Conservation (phyloP, 2,797 vertebrate species). For the Takifugu rubripes region DNA sequence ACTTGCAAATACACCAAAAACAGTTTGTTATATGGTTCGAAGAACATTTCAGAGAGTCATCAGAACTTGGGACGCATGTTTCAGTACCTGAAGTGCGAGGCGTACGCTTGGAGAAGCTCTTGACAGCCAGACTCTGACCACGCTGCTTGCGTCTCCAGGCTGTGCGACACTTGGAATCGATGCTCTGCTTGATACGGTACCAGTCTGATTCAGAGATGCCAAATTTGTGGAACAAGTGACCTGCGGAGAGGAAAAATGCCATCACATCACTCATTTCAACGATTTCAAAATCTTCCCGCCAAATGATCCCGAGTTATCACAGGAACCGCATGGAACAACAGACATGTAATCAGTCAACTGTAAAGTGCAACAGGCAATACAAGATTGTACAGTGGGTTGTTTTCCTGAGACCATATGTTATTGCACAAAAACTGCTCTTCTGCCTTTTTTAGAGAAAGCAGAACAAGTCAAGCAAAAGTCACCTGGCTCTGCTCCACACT, state of each 20-base stretch:
- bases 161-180: constrained; percentile 97
- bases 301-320: neutral
- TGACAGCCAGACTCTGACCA: constrained; percentile 95
- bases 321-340: neutral
- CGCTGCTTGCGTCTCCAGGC: constrained; percentile 97
- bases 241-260: constrained; percentile 60
- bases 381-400: neutral
- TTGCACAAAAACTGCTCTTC: constrained; percentile 9
- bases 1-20: no score
- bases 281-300: no score
- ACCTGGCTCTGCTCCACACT: constrained; percentile 33
- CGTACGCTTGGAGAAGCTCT: constrained; percentile 94
- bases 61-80: neutral
- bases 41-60: no score
- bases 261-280: neutral
- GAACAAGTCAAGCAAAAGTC: constrained; percentile 50
- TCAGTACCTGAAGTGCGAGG: constrained; percentile 80
- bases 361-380: neutral
- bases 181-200: constrained; percentile 99
- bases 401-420: neutral
- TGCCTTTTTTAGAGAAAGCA: constrained; percentile 3
- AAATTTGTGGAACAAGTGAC: constrained; percentile 97
- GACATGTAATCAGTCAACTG: neutral
- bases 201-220: constrained; percentile 94
- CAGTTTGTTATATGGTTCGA: no score